Evolutionary conservation across 2,797 vertebrate species (phyloP).

Genomic region (Neosilurus mollespiculum): DNA sequence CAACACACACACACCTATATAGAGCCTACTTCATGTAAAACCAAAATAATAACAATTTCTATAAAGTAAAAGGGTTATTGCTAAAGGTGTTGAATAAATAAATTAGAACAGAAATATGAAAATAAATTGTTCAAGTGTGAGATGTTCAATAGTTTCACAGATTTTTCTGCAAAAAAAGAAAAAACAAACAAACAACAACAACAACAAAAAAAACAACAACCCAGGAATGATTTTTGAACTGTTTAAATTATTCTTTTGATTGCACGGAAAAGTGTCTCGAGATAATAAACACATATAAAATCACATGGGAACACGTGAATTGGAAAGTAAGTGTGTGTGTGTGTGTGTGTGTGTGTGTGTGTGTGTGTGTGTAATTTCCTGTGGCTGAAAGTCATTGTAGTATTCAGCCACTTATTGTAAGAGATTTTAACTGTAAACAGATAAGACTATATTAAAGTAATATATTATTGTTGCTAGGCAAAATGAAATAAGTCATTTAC

Average conservation of each 20-base stretch:
- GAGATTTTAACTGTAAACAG: not conserved
- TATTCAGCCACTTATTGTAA: not conserved
- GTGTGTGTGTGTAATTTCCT: not conserved
- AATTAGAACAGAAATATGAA: not conserved
- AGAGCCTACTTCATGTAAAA: not conserved
- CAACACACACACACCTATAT: slow-evolving; percentile 1
- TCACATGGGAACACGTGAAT: not conserved
- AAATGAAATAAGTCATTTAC: not conserved
- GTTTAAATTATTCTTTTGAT: not conserved
- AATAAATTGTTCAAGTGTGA: not conserved
- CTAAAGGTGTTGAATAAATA: not conserved
- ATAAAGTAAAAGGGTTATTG: not conserved
- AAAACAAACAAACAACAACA: too few species aligned
- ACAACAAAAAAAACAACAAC: too few species aligned
- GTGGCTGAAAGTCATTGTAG: not conserved
- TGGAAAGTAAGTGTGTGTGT: not conserved
- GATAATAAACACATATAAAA: not conserved
- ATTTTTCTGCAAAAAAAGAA: not conserved
- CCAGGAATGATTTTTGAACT: not conserved
- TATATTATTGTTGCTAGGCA: not conserved
- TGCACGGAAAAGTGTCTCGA: not conserved
- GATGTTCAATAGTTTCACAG: not conserved
- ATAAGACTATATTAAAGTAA: slow-evolving; percentile 6
- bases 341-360: not conserved
- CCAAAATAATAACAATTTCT: not conserved